Conservation (phyloP, 1,140 invertebrate species). For the Aleiodes sp. region DNA sequence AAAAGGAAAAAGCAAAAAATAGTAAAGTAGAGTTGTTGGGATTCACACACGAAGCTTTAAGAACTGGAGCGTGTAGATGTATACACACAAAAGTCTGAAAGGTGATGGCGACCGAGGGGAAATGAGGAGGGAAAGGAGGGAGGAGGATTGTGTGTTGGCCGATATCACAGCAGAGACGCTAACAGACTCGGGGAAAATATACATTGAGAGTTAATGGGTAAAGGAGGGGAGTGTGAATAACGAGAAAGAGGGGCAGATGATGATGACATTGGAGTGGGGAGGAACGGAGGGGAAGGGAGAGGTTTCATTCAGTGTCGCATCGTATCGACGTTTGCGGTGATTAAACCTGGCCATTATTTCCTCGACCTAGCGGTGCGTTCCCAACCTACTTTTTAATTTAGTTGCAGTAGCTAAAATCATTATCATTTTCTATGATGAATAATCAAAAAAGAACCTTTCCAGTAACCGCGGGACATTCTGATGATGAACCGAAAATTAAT, state of each 20-base stretch:
- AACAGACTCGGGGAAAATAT: constrained; percentile 9
- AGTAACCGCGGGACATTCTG: too few species aligned
- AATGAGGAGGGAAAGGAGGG: neutral
- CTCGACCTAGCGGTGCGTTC: constrained; percentile 13
- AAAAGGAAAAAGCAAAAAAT: neutral
- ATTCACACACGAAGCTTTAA: neutral
- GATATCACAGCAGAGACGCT: neutral
- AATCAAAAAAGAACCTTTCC: too few species aligned
- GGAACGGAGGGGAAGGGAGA: neutral
- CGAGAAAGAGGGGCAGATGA: constrained; percentile 7
- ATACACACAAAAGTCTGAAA: neutral
- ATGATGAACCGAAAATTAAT: too few species aligned
- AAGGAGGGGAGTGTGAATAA: constrained; percentile 10
- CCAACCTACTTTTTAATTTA: neutral
- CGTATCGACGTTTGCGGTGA: constrained; percentile 24
- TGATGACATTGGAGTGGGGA: neutral
- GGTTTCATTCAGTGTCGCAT: constrained; percentile 21
- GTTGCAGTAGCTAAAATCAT: neutral
- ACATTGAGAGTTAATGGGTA: constrained; percentile 11
- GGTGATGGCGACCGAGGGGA: neutral
- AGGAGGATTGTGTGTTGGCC: neutral
- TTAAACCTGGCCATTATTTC: constrained; percentile 26
- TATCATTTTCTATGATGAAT: neutral
- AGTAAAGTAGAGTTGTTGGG: constrained; percentile 2
- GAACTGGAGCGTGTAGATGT: neutral